These are phyloP conservation scores for Eurystomus glaucurus DNA, from an alignment of 2,797 vertebrate genomes.

Conservation along the genomic window DNA sequence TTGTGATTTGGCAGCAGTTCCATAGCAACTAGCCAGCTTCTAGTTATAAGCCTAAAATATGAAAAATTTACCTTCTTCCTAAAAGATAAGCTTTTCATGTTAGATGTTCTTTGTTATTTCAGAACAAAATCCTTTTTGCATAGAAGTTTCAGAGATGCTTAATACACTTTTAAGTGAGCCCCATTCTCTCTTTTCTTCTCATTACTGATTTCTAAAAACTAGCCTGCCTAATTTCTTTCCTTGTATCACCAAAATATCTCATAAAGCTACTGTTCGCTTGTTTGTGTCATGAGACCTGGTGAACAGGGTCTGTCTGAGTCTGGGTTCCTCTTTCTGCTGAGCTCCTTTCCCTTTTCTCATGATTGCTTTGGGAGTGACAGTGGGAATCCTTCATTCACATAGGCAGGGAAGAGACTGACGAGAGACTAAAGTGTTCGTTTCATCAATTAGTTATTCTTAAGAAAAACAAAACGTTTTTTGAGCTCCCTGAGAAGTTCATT, in stretches of 20 bases:
- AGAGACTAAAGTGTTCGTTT: background rate
- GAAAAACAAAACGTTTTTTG: background rate
- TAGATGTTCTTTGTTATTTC: background rate
- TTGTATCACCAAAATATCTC: background rate
- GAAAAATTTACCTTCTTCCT: background rate
- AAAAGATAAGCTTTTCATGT: background rate
- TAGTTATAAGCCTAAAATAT: background rate
- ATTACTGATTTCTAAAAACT: background rate
- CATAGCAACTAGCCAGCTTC: background rate
- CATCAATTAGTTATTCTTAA: background rate
- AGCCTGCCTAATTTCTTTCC: background rate
- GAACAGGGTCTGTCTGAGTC: background rate
- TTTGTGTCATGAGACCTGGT: background rate
- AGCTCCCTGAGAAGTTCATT: background rate
- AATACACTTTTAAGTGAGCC: background rate
- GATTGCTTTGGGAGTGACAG: background rate
- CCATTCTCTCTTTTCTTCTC: background rate
- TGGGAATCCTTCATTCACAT: background rate
- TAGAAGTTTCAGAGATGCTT: background rate
- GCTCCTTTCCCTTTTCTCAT: background rate
- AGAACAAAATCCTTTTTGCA: background rate
- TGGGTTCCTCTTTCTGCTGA: background rate
- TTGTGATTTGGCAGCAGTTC: constrained; percentile 1
- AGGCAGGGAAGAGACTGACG: background rate
- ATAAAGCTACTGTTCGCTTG: background rate